Base-by-base conservation (phyloP, 2,797 vertebrate species). In the Anguilla pacifica region DNA sequence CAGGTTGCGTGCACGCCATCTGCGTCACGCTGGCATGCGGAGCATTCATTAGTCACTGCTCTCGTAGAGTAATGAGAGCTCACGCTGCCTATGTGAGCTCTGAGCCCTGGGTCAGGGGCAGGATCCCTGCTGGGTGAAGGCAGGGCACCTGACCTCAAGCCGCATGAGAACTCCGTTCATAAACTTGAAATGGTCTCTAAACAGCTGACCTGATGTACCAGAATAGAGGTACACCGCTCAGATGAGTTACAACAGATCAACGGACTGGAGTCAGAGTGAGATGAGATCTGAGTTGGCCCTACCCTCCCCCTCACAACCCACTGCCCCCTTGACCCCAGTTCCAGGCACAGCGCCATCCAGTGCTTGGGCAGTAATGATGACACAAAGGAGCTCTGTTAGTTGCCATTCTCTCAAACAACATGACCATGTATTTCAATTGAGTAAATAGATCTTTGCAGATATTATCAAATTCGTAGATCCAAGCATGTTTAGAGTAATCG, bases 221-320 rank as follows among this genome's bases (percentile, higher is more conserved):
- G 79, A 84, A 84, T 43, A 9, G 49, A 74, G 15, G 31, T 61
- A 31, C 39, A 83, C 81, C 31, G 31, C 1, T 15, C 6, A 72
- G 10, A 22, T 9, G 25, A 84, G 10, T 35, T 59, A 46, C 67
- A 49, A 77, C 39, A 85, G 83, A 13, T 67, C 35, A 61, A 46
- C 43, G 43, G 53, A 67, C 28, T 61, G 43, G 84, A 86, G 57
- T 31, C 84, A 35, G 88, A 83, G 25, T 64, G 70, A 89, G 87
- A 88, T 81, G 53, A 85, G 84, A 89, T 91, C 89, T 88, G 88
- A 91, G 90, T 82, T 88, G 74, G 88, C 83, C 57, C 88, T 87
- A 85, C 84, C 55, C n/a, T 67, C 25, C 74, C 59, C 86, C 57
- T 15, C 9, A 35, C 86, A 39, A 51, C 17, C 0, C 22, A 7